Percentiles rank a stretch among this genome's conserved stretches.
Evolutionary conservation across 2,888 invertebrate genomes (phyloP).

Genomic region (Arrhopalites spinosus): DNA sequence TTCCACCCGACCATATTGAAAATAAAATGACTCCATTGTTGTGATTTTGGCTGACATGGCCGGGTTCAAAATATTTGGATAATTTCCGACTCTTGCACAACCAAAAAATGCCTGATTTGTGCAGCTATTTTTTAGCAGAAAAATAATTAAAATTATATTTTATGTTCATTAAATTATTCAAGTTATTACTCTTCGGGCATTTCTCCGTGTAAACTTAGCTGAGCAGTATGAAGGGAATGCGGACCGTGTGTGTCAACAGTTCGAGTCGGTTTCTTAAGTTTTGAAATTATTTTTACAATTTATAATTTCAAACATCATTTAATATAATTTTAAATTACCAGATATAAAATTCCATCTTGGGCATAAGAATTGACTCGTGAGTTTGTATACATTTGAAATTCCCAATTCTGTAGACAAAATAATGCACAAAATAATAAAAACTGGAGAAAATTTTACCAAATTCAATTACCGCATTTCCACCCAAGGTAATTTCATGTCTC

Average conservation of each 20-base stretch:
- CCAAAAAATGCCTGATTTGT: not conserved
- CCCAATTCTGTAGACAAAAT: constrained; percentile 66
- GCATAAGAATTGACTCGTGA: constrained; percentile 70
- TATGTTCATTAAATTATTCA: no score
- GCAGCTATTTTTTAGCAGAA: no score
- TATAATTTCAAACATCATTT: no score
- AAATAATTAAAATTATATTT: no score
- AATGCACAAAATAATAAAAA: not conserved
- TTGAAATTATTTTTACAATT: no score
- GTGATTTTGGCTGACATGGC: constrained; percentile 70
- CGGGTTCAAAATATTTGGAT: not conserved
- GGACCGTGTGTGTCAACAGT: no score
- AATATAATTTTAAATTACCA: no score
- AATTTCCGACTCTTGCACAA: not conserved
- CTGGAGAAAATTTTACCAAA: not conserved
- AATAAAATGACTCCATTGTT: constrained; percentile 68
- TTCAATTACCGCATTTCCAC: constrained; percentile 14
- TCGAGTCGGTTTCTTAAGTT: no score
- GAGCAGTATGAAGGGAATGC: no score
- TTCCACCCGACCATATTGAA: constrained; percentile 70
- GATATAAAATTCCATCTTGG: constrained; percentile 64
- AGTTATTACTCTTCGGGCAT: no score
- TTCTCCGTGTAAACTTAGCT: no score
- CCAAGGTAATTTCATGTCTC: constrained; percentile 26
- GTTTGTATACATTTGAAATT: constrained; percentile 73